These are phyloP conservation scores for Enteromius fasciolatus DNA, from an alignment of 2,797 vertebrate species.

Conservation along the genomic window DNA sequence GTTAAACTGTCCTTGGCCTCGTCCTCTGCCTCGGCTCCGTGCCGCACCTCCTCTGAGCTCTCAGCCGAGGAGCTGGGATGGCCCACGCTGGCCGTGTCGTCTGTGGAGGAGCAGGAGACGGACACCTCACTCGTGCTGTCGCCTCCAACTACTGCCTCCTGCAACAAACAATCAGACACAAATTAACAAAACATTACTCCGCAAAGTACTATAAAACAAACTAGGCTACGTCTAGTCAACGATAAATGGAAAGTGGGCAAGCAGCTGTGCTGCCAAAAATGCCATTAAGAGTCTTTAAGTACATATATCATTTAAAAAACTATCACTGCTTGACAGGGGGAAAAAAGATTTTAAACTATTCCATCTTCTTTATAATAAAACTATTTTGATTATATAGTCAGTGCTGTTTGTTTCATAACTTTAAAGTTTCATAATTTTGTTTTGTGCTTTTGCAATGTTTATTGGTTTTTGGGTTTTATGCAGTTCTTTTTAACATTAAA, in stretches of 20 bases:
- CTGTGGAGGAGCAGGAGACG: slow-evolving; percentile 85
- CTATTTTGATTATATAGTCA: background rate
- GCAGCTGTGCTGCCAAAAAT: background rate
- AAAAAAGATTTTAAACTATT: background rate
- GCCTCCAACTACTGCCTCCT: slow-evolving; percentile 70
- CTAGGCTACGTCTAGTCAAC: background rate
- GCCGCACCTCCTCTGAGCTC: slow-evolving; percentile 79
- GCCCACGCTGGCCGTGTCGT: slow-evolving; percentile 78
- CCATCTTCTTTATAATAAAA: background rate
- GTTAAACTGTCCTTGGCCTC: slow-evolving; percentile 91
- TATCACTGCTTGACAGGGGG: background rate
- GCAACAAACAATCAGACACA: slow-evolving; percentile 13
- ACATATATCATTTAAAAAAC: background rate
- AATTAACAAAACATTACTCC: background rate
- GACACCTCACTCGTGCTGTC: slow-evolving; percentile 80
- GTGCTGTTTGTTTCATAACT: too few species aligned
- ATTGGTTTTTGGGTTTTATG: background rate
- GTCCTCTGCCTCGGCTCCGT: slow-evolving; percentile 82
- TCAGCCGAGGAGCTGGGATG: slow-evolving; percentile 75
- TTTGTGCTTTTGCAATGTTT: background rate
- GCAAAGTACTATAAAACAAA: background rate
- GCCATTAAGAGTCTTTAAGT: background rate
- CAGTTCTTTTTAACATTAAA: background rate
- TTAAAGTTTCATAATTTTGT: background rate
- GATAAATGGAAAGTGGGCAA: background rate